Evolutionary conservation across 2,113 vertebrate genomes (phyloP).

Genomic region (Ibidorhyncha struthersii): DNA sequence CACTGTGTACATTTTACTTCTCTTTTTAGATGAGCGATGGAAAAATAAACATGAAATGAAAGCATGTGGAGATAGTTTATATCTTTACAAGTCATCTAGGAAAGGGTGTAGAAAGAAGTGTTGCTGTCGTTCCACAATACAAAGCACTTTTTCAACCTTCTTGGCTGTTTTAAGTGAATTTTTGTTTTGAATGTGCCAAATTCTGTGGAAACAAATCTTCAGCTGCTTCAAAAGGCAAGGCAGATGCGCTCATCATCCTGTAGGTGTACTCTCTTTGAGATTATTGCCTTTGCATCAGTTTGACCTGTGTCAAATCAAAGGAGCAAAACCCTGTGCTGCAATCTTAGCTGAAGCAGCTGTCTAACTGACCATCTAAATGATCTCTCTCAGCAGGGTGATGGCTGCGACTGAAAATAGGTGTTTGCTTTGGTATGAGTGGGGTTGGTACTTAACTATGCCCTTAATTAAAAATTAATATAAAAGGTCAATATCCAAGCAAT

Average conservation of each 20-base stretch:
- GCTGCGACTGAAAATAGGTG: neutral
- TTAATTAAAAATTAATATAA: neutral
- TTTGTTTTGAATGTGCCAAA: conserved; percentile 62
- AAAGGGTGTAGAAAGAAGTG: conserved; percentile 69
- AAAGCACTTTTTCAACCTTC: conserved; percentile 64
- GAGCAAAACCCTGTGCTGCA: neutral
- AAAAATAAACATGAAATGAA: conserved; percentile 73
- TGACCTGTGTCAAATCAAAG: neutral
- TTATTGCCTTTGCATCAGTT: neutral
- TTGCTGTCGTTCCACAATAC: conserved; percentile 69
- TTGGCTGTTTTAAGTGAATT: conserved; percentile 63
- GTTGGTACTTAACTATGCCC: neutral
- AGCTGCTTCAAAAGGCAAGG: conserved; percentile 20
- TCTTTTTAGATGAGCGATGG: conserved; percentile 66
- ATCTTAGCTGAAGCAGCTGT: neutral
- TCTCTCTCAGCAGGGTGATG: neutral
- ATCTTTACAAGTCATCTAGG: conserved; percentile 71
- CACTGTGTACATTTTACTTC: conserved; percentile 41
- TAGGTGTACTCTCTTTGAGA: neutral
- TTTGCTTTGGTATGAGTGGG: neutral
- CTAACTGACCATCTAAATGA: neutral
- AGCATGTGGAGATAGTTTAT: conserved; percentile 70
- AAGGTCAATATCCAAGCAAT: neutral
- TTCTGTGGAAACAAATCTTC: conserved; percentile 48
- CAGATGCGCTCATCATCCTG: neutral